phyloP scores from a whole-genome alignment of 2,113 vertebrate species.

The Puma concolor region DNA sequence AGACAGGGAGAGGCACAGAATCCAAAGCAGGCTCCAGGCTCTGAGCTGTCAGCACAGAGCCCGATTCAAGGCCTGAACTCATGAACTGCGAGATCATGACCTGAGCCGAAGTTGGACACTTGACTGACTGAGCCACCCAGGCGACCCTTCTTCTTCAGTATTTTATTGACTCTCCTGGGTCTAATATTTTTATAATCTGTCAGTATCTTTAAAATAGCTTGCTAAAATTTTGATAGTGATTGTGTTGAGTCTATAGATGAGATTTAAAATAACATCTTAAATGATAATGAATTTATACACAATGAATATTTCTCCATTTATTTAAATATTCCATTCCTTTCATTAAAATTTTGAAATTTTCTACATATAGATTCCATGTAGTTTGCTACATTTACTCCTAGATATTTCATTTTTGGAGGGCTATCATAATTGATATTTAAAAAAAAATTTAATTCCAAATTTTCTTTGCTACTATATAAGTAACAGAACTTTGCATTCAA shows the following conservation, averaged over 20 bases:
- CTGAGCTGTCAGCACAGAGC: too few species aligned
- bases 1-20: too few species aligned
- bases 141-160: neutral
- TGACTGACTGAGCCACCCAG: too few species aligned
- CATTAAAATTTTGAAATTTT: neutral
- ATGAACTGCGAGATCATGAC: too few species aligned
- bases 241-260: neutral
- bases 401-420: neutral
- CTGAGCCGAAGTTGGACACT: too few species aligned
- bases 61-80: too few species aligned
- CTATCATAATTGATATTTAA: neutral
- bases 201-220: neutral
- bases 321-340: neutral
- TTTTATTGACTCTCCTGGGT: neutral
- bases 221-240: neutral
- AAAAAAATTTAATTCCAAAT: neutral
- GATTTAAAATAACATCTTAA: neutral
- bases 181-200: neutral
- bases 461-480: neutral
- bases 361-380: too few species aligned
- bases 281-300: neutral
- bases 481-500: neutral
- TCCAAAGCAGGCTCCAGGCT: too few species aligned
- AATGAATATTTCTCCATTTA: neutral
- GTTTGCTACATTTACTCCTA: neutral